These are phyloP conservation scores for Asbolus verrucosus DNA, from an alignment of 1,140 invertebrate species.

Conservation along the genomic window DNA sequence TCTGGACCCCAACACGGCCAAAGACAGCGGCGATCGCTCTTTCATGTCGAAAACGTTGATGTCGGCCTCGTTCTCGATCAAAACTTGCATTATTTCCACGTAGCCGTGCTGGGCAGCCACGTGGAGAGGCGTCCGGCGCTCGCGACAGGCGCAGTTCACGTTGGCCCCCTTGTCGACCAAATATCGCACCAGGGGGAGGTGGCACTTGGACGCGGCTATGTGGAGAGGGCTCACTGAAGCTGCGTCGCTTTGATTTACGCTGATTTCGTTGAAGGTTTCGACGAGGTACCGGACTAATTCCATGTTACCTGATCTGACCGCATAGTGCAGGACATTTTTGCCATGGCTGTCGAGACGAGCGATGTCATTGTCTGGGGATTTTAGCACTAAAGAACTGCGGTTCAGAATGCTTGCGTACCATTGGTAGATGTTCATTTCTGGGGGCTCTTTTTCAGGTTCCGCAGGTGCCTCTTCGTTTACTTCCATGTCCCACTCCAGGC, in stretches of 20 bases:
- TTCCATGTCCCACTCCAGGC: slow-evolving; percentile 72
- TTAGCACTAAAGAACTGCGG: slow-evolving; percentile 66
- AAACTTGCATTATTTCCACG: slow-evolving; percentile 68
- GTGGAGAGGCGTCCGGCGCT: slow-evolving; percentile 82
- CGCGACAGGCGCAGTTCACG: slow-evolving; percentile 70
- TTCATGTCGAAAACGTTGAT: slow-evolving; percentile 70
- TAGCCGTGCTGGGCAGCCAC: slow-evolving; percentile 80
- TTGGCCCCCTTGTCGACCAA: slow-evolving; percentile 89
- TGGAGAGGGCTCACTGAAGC: slow-evolving; percentile 67
- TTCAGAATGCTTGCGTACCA: slow-evolving; percentile 71
- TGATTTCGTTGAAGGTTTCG: slow-evolving; percentile 58
- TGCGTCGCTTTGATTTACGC: slow-evolving; percentile 60
- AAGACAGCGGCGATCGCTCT: slow-evolving; percentile 70
- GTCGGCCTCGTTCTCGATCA: slow-evolving; percentile 71
- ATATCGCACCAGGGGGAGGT: slow-evolving; percentile 12
- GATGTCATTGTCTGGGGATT: slow-evolving; percentile 61
- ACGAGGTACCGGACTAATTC: slow-evolving; percentile 67
- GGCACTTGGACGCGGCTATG: slow-evolving; percentile 68
- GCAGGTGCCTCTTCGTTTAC: slow-evolving; percentile 59
- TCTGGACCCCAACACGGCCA: slow-evolving; percentile 67
- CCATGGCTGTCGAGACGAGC: slow-evolving; percentile 67
- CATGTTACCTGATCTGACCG: slow-evolving; percentile 67
- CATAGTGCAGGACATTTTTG: slow-evolving; percentile 72
- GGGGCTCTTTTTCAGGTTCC: slow-evolving; percentile 47
- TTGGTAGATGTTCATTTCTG: slow-evolving; percentile 64